Percentiles rank a stretch among this genome's conserved stretches.
Evolutionary conservation across 2,888 invertebrate species (phyloP).

Genomic region (Drosophila longiperda): DNA sequence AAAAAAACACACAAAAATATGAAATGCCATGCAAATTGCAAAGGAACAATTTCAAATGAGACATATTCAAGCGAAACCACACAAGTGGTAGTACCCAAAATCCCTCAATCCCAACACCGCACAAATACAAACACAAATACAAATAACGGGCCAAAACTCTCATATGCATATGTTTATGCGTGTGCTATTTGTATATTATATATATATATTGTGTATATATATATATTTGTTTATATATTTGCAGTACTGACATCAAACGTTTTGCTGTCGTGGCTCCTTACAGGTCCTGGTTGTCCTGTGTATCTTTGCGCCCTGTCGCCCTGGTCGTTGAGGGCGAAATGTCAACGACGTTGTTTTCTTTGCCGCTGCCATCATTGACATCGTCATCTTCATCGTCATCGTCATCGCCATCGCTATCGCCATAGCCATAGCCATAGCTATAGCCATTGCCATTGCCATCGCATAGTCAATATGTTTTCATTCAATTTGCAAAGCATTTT

Average conservation of each 20-base stretch:
- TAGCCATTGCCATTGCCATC: conserved; percentile 54
- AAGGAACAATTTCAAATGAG: conserved; percentile 77
- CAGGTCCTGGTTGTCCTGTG: conserved; percentile 14
- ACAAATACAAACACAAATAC: conserved; percentile 45
- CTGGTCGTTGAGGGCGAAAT: conserved; percentile 25
- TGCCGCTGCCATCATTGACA: conserved; percentile 65
- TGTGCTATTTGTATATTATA: conserved; percentile 22
- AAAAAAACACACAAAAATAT: conserved; percentile 15
- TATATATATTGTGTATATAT: conserved; percentile 48
- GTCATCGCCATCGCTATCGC: conserved; percentile 24
- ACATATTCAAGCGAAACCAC: conserved; percentile 65
- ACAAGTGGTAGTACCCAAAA: conserved; percentile 50
- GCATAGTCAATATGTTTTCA: conserved; percentile 82
- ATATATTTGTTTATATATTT: conserved; percentile 47
- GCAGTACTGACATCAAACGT: conserved; percentile 75
- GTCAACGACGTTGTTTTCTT: conserved; percentile 75
- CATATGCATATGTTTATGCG: conserved; percentile 15
- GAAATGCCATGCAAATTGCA: conserved; percentile 65
- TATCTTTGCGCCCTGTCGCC: conserved; percentile 5
- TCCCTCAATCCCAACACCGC: conserved; percentile 34
- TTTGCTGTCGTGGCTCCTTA: conserved; percentile 51
- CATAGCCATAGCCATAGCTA: conserved; percentile 17
- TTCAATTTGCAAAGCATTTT: conserved; percentile 82
- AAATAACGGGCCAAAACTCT: conserved; percentile 61
- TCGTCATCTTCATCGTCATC: conserved; percentile 62